Percentiles rank a stretch among this genome's conserved stretches.
Conservation (phyloP, 2,797 vertebrate species). For the Enteromius radiatus region DNA sequence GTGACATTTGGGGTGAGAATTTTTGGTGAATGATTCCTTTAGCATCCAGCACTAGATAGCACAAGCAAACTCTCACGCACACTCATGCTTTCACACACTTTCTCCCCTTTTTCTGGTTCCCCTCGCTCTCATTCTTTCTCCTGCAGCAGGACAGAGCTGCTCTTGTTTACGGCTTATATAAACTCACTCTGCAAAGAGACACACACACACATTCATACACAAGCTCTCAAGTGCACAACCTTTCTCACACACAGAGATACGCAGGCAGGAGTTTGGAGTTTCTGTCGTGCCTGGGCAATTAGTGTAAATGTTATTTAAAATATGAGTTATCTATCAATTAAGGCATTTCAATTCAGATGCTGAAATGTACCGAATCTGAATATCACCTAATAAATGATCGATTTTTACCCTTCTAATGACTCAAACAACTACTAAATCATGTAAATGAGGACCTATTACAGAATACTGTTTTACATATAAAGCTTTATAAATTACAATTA, state of each 20-base stretch:
- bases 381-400: background rate
- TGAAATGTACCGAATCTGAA: background rate
- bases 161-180: constrained; percentile 83
- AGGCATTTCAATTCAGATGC: background rate
- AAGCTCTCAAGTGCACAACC: background rate
- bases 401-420: background rate
- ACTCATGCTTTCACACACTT: constrained; percentile 27
- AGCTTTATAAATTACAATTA: background rate
- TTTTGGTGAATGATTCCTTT: background rate
- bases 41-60: background rate
- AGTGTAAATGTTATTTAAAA: background rate
- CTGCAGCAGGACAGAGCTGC: constrained; percentile 74
- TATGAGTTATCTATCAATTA: background rate
- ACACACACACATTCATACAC: constrained; percentile 47
- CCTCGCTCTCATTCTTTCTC: constrained; percentile 44
- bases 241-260: constrained; percentile 10
- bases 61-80: constrained; percentile 30
- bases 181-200: constrained; percentile 66
- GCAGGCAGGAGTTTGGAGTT: constrained; percentile 27
- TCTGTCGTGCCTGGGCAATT: constrained; percentile 13
- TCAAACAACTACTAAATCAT: background rate
- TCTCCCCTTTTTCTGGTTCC: constrained; percentile 36
- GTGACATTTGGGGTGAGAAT: background rate
- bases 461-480: too few species aligned
- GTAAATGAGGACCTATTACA: too few species aligned